These are phyloP conservation scores for Meteorus sp. DNA, from an alignment of 1,140 invertebrate genomes.

Conservation along the genomic window DNA sequence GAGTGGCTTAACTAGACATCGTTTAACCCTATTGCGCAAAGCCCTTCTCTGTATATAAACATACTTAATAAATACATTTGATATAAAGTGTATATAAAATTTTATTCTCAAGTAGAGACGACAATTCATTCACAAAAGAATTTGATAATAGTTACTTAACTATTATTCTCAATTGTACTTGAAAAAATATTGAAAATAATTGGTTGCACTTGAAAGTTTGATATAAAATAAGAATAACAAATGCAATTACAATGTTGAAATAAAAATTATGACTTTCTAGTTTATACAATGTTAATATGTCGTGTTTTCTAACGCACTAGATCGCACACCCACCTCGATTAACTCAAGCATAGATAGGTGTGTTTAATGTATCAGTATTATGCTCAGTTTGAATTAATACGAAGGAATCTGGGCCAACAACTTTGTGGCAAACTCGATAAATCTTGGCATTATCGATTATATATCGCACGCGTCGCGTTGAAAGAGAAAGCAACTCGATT, in stretches of 20 bases:
- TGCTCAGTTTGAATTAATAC: conserved; percentile 7
- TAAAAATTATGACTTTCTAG: too few species aligned
- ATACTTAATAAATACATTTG: neutral
- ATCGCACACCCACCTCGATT: too few species aligned
- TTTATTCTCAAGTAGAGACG: neutral
- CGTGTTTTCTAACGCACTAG: too few species aligned
- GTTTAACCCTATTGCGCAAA: conserved; percentile 40
- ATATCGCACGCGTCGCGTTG: conserved; percentile 28
- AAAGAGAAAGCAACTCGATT: conserved; percentile 31
- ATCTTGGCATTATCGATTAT: conserved; percentile 45
- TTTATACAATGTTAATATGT: too few species aligned
- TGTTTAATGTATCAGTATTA: neutral
- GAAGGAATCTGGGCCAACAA: conserved; percentile 42
- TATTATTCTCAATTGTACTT: too few species aligned
- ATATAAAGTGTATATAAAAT: neutral
- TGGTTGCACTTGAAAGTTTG: too few species aligned
- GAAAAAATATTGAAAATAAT: too few species aligned
- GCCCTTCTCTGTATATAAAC: conserved; percentile 20
- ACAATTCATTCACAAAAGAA: conserved; percentile 2
- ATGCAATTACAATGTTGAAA: too few species aligned
- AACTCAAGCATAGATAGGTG: too few species aligned
- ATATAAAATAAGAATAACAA: too few species aligned
- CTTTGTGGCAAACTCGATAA: conserved; percentile 38
- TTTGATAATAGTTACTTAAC: too few species aligned
- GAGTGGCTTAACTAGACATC: conserved; percentile 21